Evolutionary conservation across 2,797 vertebrate species (phyloP), one percentile per base, ranked within the genome.

Genomic region (Premnoplex brunnescens): DNA sequence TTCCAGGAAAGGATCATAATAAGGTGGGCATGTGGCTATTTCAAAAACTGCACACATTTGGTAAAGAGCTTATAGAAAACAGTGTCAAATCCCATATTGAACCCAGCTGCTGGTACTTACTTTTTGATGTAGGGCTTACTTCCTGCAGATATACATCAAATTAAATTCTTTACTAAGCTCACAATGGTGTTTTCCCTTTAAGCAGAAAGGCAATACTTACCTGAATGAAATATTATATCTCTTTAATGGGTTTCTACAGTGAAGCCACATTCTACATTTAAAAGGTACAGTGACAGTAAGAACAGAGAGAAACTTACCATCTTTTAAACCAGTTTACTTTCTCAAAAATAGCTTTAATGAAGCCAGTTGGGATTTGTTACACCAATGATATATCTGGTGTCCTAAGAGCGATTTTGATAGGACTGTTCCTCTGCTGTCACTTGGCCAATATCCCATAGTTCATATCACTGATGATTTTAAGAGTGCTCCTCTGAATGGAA

Each of bases 61-160:
- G 95, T 97, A 97, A 97, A 97, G 96, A 97, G 97, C 97, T 98
- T 97, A 97, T 93, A 96, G 96, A 96, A 97, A 96, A 96, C 91
- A 97, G 96, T 97, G 97, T 97, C 96, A 97, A 96, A 98, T 97
- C 95, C 95, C 92, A 97, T 96, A 98, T 98, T 93, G 97, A 97
- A 94, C 96, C 97, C 97, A 98, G 97, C 97, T 98, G 98, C 97
- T 97, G 96, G 96, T 96, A 96, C 96, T 96, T 97, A 96, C 92
- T 96, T 96, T 98, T 98, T 97, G 95, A 97, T 94, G 81, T 97
- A 97, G 96, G 95, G 96, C 84, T 96, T 92, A 92, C 78, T 97
- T 97, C 96, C 96, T 95, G 93, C 95, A 97, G 96, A 98, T 97
- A 97, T 93, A 96, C 91, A 98, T 97, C 95, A 98, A 97, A 97